phyloP scores from a whole-genome alignment of 2,888 invertebrate genomes.

The Eucera pruinosa region DNA sequence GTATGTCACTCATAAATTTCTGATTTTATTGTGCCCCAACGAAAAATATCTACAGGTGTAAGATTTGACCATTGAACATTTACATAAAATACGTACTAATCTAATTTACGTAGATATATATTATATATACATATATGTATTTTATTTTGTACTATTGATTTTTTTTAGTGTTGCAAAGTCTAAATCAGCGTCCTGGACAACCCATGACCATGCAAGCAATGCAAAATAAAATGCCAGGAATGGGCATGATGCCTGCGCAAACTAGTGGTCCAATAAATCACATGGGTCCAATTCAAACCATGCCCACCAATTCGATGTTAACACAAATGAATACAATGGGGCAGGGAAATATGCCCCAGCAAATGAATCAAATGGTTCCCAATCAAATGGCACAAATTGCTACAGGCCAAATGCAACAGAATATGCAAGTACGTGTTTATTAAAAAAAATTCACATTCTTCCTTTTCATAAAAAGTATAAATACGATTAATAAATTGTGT shows the following conservation, averaged over 20 bases:
- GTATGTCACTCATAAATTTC: too few species aligned
- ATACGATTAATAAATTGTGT: not conserved
- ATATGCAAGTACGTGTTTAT: conserved; percentile 76
- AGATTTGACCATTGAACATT: too few species aligned
- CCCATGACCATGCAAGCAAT: conserved; percentile 87
- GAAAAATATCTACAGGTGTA: too few species aligned
- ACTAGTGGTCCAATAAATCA: conserved; percentile 83
- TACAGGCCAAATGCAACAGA: conserved; percentile 80
- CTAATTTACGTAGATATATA: too few species aligned
- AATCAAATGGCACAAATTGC: conserved; percentile 79
- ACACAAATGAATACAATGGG: conserved; percentile 83
- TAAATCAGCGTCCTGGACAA: conserved; percentile 88
- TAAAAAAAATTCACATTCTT: not conserved
- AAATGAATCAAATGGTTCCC: conserved; percentile 81
- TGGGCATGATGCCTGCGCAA: conserved; percentile 84
- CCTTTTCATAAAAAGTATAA: not conserved
- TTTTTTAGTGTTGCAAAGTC: conserved; percentile 88
- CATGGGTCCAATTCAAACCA: conserved; percentile 86
- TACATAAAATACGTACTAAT: too few species aligned
- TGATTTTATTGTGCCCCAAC: too few species aligned
- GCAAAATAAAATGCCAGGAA: conserved; percentile 86
- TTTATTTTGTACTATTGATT: not conserved
- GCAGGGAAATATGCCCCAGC: conserved; percentile 81
- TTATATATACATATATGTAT: too few species aligned
- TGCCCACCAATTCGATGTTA: conserved; percentile 85